Base-by-base conservation (phyloP, 2,888 invertebrate species). In the Drosophila mayaguana region DNA sequence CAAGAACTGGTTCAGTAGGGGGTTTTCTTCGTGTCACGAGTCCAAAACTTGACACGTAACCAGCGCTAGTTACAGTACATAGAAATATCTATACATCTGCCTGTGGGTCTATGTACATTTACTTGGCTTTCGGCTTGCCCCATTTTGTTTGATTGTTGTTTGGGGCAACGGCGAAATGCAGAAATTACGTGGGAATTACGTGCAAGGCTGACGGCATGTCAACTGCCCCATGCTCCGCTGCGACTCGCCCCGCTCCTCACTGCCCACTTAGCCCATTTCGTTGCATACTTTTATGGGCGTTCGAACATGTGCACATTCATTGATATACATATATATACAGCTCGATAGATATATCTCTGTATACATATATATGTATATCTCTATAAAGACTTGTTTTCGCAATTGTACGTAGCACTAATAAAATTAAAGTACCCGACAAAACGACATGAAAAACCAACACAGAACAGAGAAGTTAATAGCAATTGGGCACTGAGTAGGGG, bases 341-440 rank as follows among this genome's bases (percentile, higher is more conserved):
- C 14, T 14, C 11, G 18, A 22, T 45, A 22, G 43, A 34, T 51
- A 54, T 32, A 8, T 28, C 8, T 28, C 28, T 28, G 1, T 28
- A 3, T 28, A 1, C 38, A 50, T 25, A 16, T 16, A 36, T 12
- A 32, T 12, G n/a, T 22, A 36, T 6, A 36, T 4, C 14, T 25
- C 16, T 14, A 14, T 45, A 36, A 16, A 51, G 34, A 48, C 68
- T 34, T 43, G n/a, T 25, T 38, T 51, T 38, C 25, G 40, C 70
- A 43, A 48, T 46, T 57, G 50, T 66, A 55, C 62, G 65, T 63
- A 69, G 80, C 75, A 84, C 84, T 83, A 86, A 86, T 88, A 89
- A 86, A 86, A 86, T 86, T 83, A 88, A 86, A 77, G 73, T 77
- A 69, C 69, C 74, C 59, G 56, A 51, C 32, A 54, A 68, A 66